Evolutionary conservation across 2,113 vertebrate species (phyloP), one percentile per base, ranked within the genome.

Genomic region (Tachysurus vachellii): DNA sequence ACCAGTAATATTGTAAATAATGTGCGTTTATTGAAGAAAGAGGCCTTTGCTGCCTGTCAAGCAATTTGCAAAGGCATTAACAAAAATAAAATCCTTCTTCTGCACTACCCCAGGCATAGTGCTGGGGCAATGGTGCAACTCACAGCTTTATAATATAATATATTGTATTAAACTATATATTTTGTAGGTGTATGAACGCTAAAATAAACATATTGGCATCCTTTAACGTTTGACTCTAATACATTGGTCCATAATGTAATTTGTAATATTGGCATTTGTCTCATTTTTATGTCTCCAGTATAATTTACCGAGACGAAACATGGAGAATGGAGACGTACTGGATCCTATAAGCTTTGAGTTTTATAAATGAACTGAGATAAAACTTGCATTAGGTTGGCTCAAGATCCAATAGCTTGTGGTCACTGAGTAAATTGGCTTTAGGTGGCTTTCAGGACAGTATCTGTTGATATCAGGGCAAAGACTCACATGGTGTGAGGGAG

Each of bases 331-430:
- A 36, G 54, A 59, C 59, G 31, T 23, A 23, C 11, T 61, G 79
- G 79, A 59, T 36, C 5, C 79, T 61, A 26, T 59, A 80, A 57
- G 26, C n/a, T 80, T 80, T 36, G 31, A 59, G 31, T 17, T 80
- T 59, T 57, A 57, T 57, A 57, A 59, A 59, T 42, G 28, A 59
- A 80, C 10, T 5, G 53, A 80, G 53, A 57, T 80, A 56, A 57
- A 83, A 83, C 23, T 28, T 83, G 42, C 47, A 57, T 80, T 57
- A 80, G 53, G 4, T 13, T 57, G 83, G 31, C 19, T 85, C 31
- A 59, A 17, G 42, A 23, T 59, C 54, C 54, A 44, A 26, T 26
- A 47, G 23, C 31, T n/a, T 70, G 11, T 57, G 28, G 9, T 57
- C 50, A 84, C 50, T 31, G 5, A 13, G 70, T 75, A 61, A 75